These are phyloP conservation scores for Papilio gigon DNA, from an alignment of 2,888 invertebrate species.

Conservation along the genomic window DNA sequence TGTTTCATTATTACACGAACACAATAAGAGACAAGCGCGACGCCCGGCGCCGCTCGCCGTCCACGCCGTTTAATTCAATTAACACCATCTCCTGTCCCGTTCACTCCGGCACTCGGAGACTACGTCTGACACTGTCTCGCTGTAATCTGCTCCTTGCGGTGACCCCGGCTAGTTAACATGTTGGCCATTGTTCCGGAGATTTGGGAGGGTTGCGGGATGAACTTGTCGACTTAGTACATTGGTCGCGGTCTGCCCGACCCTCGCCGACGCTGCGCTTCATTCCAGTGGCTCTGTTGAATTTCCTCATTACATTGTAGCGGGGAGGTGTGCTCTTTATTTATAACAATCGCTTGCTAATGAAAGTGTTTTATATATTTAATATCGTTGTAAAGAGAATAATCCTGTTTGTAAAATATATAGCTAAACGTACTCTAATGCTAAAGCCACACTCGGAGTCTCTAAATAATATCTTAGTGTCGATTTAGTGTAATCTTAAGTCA, in stretches of 20 bases:
- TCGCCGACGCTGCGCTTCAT: constrained; percentile 18
- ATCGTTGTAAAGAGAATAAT: no score
- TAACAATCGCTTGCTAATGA: not conserved
- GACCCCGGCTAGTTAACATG: constrained; percentile 69
- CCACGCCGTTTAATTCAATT: constrained; percentile 64
- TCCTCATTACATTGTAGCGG: constrained; percentile 20
- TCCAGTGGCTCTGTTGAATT: constrained; percentile 2
- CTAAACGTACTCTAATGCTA: no score
- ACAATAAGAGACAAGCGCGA: constrained; percentile 35
- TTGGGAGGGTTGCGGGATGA: constrained; percentile 56
- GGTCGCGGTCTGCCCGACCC: constrained; percentile 48
- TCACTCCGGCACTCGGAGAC: constrained; percentile 29
- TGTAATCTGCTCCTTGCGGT: constrained; percentile 62
- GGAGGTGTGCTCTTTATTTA: constrained; percentile 13
- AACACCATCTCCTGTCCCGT: constrained; percentile 49
- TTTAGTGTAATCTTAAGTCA: no score
- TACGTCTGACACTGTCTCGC: constrained; percentile 44
- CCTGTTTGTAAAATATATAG: no score
- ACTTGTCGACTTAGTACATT: constrained; percentile 59
- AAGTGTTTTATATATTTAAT: not conserved
- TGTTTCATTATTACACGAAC: constrained; percentile 29
- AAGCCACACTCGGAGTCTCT: no score
- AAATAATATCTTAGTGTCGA: no score
- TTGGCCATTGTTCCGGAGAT: constrained; percentile 67
- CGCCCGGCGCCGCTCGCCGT: constrained; percentile 49